Percentiles rank a stretch among this genome's conserved stretches.
Conservation (phyloP, 92 coral and sea anemone species). For the Phymanthus crucifer region DNA sequence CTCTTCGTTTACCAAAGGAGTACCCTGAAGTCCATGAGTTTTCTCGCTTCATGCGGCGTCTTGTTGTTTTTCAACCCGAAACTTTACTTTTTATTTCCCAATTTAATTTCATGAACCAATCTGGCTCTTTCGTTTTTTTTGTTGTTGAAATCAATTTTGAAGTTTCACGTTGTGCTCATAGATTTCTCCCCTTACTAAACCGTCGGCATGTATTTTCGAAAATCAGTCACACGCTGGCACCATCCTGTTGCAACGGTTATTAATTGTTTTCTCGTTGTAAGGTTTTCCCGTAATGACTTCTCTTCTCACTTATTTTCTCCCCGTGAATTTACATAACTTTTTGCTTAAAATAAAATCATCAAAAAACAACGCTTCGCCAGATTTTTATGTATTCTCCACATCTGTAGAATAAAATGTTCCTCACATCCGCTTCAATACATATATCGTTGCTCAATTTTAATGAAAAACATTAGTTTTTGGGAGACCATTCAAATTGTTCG, state of each 20-base stretch:
- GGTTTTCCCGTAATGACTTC: not conserved
- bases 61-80: not conserved
- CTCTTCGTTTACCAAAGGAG: not conserved
- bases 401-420: not conserved
- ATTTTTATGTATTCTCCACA: not conserved
- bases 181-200: not conserved
- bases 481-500: no score
- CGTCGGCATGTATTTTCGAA: not conserved
- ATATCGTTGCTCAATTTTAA: not conserved
- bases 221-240: not conserved
- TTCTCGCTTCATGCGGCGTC: not conserved
- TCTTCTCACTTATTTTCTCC: not conserved
- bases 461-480: not conserved
- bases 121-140: not conserved
- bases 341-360: not conserved
- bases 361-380: not conserved
- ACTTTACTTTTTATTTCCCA: not conserved
- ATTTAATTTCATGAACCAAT: not conserved
- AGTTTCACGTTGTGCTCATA: not conserved
- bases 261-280: not conserved
- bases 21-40: not conserved
- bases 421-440: not conserved
- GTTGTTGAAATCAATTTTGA: not conserved
- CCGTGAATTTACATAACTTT: not conserved
- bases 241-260: not conserved